These are phyloP conservation scores for Cossypha niveicapilla DNA, from an alignment of 2,797 vertebrate species.

Conservation along the genomic window DNA sequence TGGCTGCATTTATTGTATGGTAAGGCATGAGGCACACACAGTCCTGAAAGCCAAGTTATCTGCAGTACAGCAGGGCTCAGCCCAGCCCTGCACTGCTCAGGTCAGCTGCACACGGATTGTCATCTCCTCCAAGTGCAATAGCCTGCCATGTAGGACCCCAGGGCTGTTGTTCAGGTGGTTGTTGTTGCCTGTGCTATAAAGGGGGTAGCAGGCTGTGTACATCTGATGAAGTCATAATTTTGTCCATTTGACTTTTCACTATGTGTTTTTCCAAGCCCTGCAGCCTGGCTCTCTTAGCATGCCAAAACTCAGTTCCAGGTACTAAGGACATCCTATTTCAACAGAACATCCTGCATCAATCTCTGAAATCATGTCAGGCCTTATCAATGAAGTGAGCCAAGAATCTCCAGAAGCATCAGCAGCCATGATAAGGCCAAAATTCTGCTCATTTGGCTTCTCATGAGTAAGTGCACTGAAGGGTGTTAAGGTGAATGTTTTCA, in stretches of 20 bases:
- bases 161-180: not conserved
- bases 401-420: not conserved
- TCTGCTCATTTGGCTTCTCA: not conserved
- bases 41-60: not conserved
- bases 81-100: not conserved
- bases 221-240: constrained; percentile 73
- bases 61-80: not conserved
- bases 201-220: constrained; percentile 59
- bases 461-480: not conserved
- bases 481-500: constrained; percentile 72
- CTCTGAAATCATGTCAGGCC: constrained; percentile 73
- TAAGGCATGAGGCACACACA: not conserved
- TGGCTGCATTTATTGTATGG: not conserved
- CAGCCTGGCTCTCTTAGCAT: constrained; percentile 73
- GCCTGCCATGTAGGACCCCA: not conserved
- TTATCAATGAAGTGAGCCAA: constrained; percentile 75
- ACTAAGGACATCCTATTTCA: constrained; percentile 42
- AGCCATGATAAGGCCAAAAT: not conserved
- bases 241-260: not conserved
- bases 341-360: constrained; percentile 63
- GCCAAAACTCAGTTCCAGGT: constrained; percentile 39
- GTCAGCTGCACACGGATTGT: fast-evolving
- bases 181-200: constrained; percentile 65
- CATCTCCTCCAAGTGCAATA: not conserved
- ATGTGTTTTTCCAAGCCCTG: not conserved